Base-by-base conservation (phyloP, 2,113 vertebrate genomes). In the Paracanthobrama guichenoti region DNA sequence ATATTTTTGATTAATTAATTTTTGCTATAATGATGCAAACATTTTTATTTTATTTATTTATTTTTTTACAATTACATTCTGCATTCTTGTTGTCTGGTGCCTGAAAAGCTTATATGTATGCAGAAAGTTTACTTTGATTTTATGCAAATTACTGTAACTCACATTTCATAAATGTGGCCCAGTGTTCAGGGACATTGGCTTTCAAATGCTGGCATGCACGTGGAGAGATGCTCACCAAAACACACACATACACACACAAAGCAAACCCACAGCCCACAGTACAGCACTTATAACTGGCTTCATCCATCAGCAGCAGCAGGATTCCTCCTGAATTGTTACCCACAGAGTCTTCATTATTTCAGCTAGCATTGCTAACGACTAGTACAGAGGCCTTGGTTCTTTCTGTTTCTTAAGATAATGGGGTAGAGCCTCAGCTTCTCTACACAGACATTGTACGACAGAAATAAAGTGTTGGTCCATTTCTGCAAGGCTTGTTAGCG, bases 291-390 rank as follows among this genome's bases (percentile, higher is more conserved):
- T 48, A 46, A 16, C 71, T n/a, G 3, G 35, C 35, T 60, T 60
- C 55, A 78, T 14, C 31, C 31, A 2, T 79, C 77, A 39, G 12
- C 85, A 39, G 12, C 85, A 44, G 85, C 64, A 67, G 81, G 77
- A 62, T 83, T 81, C 81, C 24, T 59, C 73, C 14, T 53, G 72
- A 84, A 83, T 72, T 74, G 84, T 88, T 87, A 87, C 82, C 81
- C 73, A 69, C 74, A 86, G 81, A 87, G 66, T 86, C 39, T 39
- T 89, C 87, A 88, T 89, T 89, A 89, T 86, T 84, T 79, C 85
- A 82, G 83, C 87, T 78, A 71, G 81, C 77, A 76, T 64, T 66
- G 24, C 60, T 50, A 80, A 67, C 60, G 10, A 67, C 62, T 67
- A 48, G 79, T 53, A n/a, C 12, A 81, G 53, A 64, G 46, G 77